These are phyloP conservation scores for Latrodectus hesperus DNA, from an alignment of 2,888 invertebrate species.

Conservation along the genomic window DNA sequence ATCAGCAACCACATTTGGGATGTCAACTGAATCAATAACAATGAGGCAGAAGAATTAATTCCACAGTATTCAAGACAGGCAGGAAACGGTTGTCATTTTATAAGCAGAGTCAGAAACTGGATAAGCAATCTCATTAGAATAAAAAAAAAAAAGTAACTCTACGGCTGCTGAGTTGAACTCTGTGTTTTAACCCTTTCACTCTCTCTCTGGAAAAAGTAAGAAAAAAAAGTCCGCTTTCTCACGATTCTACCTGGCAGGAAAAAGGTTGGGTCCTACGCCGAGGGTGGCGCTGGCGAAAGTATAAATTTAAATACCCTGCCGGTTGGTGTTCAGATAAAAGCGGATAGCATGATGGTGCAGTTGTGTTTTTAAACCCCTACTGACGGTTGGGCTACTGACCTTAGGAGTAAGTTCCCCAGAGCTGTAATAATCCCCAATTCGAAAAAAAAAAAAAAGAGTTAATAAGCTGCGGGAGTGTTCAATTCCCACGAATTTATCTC, in stretches of 20 bases:
- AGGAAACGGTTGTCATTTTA: background rate
- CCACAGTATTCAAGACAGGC: too few relatives aligned
- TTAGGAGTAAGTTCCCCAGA: background rate
- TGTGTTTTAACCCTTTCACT: conserved; percentile 17
- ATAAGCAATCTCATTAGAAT: background rate
- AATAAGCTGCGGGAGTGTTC: too few relatives aligned
- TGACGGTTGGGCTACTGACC: conserved; percentile 43
- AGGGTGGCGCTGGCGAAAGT: conserved; percentile 19
- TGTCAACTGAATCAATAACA: too few relatives aligned
- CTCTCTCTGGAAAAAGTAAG: background rate
- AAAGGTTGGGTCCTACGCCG: conserved; percentile 20
- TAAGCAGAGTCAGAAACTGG: background rate
- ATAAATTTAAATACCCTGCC: conserved; percentile 32
- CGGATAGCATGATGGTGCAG: background rate
- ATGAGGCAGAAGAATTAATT: too few relatives aligned
- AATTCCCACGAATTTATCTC: too few relatives aligned
- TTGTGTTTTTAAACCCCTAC: background rate
- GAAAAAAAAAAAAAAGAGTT: too few relatives aligned
- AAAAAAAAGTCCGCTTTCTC: conserved; percentile 22
- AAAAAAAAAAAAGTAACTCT: background rate
- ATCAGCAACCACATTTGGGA: too few relatives aligned
- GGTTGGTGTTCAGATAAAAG: conserved; percentile 3
- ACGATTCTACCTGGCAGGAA: conserved; percentile 45
- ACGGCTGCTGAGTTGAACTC: background rate
- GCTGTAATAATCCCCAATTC: too few relatives aligned